A percentile compares a stretch with the other conserved stretches of the same genome.
phyloP scores from a whole-genome alignment of 2,888 invertebrate genomes.

The Drosophila dives region DNA sequence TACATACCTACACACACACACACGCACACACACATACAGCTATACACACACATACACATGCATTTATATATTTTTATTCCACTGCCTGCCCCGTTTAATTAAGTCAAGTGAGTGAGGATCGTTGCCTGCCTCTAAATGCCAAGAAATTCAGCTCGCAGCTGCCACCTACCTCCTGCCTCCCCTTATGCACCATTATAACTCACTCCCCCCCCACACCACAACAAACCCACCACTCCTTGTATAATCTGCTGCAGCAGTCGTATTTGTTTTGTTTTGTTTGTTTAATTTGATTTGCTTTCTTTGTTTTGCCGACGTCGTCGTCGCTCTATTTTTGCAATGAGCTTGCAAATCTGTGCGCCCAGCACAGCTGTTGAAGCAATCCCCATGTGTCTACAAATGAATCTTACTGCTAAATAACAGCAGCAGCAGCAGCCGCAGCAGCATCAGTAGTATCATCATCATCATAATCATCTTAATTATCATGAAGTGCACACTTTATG shows the following conservation, averaged over 20 bases:
- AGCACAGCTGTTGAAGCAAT: slow-evolving; percentile 67
- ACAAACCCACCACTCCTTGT: not conserved
- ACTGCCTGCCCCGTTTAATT: slow-evolving; percentile 75
- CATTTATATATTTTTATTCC: slow-evolving; percentile 59
- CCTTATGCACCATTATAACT: not conserved
- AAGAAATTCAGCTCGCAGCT: slow-evolving; percentile 62
- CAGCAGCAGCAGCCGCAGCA: slow-evolving; percentile 12
- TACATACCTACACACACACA: slow-evolving; percentile 26
- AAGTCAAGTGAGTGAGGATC: slow-evolving; percentile 79
- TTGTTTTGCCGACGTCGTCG: slow-evolving; percentile 61
- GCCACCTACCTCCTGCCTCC: slow-evolving; percentile 19
- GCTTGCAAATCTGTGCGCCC: slow-evolving; percentile 63
- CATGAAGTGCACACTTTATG: slow-evolving; percentile 41
- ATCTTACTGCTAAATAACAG: slow-evolving; percentile 18
- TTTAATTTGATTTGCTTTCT: slow-evolving; percentile 65
- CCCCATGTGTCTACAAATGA: slow-evolving; percentile 3
- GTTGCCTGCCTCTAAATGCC: slow-evolving; percentile 72
- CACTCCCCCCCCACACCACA: not conserved
- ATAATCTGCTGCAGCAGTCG: slow-evolving; percentile 30
- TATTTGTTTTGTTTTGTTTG: slow-evolving; percentile 76
- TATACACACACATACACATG: not conserved
- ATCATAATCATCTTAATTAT: slow-evolving; percentile 8
- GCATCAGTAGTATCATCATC: slow-evolving; percentile 6
- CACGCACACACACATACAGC: not conserved
- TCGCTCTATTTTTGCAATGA: slow-evolving; percentile 64